Base-by-base conservation (phyloP, 1,140 invertebrate genomes). In the Brachionus calyciflorus region DNA sequence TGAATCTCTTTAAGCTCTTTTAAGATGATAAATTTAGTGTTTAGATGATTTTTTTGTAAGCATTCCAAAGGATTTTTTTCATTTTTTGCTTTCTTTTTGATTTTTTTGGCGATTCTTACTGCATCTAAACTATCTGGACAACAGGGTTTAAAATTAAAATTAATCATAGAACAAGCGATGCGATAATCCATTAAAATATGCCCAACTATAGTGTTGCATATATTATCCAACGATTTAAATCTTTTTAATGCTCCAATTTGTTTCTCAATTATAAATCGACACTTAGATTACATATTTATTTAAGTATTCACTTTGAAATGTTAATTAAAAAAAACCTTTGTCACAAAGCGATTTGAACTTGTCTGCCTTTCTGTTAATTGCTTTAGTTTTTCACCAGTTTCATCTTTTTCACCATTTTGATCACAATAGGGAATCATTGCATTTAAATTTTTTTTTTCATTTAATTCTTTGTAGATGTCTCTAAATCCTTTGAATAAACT, bases 131-230 rank as follows among this genome's bases (percentile, higher is more conserved):
- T 6, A 65, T 65, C 60, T 24, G 60, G 60, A 24, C 60, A 65
- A 26, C 37, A 44, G 19, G 60, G 60, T 19, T 24, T 44, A 19
- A 44, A 40, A 41, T 12, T 44, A 4, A 65, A 65, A n/a, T 65
- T 65, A 24, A 41, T 19, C 60, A 65, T 44, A 9, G 40, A 17
- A n/a, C 60, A 44, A 44, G 60, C 60, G 12, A 24, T 65, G 21
- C 60, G 19, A 65, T 65, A 65, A 65, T 65, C 60, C 19, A 65
- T 65, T 65, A 30, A 28, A 44, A 65, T 65, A 65, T 65, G 37
- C 7, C 60, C 60, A 24, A 44, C 41, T 65, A 26, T n/a, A 40
- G 60, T 65, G 30, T 65, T 65, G 41, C 60, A 17, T 9, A 65
- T 19, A 65, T 65, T 44, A 24, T 65, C 60, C 24, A 65, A 41